A percentile compares a stretch with the other conserved stretches of the same genome.
phyloP scores from a whole-genome alignment of 2,113 vertebrate species.

The Gila orcuttii region DNA sequence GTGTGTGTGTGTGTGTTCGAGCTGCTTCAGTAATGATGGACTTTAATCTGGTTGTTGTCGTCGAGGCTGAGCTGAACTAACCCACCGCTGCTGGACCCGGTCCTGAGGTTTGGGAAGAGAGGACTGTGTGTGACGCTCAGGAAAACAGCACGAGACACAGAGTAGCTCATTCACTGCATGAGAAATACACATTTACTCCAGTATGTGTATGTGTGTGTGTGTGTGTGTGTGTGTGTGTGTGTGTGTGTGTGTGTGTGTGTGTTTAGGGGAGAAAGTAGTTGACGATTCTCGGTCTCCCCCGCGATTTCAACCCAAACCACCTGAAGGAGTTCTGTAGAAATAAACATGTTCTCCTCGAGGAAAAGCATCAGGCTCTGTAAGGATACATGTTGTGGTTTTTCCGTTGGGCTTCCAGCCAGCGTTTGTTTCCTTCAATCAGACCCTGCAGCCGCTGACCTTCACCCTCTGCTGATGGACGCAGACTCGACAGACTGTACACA shows the following conservation, averaged over 20 bases:
- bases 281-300: no score
- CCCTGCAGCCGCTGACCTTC: conserved; percentile 74
- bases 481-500: conserved; percentile 67
- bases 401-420: conserved; percentile 84
- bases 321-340: no score
- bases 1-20: neutral
- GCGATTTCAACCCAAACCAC: no score
- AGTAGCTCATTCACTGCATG: no score
- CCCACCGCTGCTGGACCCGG: conserved; percentile 59
- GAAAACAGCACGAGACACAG: conserved; percentile 61
- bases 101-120: conserved; percentile 70
- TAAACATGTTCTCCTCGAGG: no score
- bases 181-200: no score
- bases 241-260: no score
- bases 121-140: conserved; percentile 81
- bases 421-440: conserved; percentile 84
- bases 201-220: no score
- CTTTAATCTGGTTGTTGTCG: conserved; percentile 83
- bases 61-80: conserved; percentile 87
- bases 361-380: conserved; percentile 59
- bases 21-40: conserved; percentile 80
- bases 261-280: no score
- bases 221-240: no score
- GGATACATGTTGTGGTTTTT: conserved; percentile 88
- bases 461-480: conserved; percentile 61